These are phyloP conservation scores for Drosophila fulvimacula DNA, from an alignment of 2,888 invertebrate species.

Conservation along the genomic window DNA sequence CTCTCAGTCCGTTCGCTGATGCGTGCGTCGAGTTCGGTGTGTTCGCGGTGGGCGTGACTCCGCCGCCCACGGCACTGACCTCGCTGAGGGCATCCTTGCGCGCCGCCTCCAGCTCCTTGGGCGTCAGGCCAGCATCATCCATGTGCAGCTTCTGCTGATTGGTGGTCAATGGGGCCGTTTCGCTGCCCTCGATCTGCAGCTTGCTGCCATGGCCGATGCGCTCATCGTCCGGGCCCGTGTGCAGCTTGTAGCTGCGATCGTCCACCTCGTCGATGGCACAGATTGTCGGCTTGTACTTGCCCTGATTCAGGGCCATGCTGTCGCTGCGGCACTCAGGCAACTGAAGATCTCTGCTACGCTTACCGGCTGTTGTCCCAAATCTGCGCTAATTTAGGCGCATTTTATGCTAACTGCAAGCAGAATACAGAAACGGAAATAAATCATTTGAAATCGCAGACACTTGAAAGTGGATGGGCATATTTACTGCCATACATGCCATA, in stretches of 20 bases:
- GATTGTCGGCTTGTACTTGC: slow-evolving; percentile 81
- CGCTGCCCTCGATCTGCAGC: slow-evolving; percentile 83
- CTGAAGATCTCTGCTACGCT: neutral
- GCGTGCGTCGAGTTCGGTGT: slow-evolving; percentile 71
- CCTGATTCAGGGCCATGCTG: slow-evolving; percentile 77
- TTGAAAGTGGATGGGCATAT: slow-evolving; percentile 25
- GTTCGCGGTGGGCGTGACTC: slow-evolving; percentile 59
- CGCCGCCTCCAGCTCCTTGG: slow-evolving; percentile 77
- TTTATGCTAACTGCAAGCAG: slow-evolving; percentile 31
- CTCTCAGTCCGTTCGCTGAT: slow-evolving; percentile 80
- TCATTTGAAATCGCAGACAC: slow-evolving; percentile 33
- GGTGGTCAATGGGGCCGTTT: slow-evolving; percentile 82
- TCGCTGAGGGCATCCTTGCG: slow-evolving; percentile 54
- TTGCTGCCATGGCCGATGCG: slow-evolving; percentile 45
- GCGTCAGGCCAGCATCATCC: slow-evolving; percentile 72
- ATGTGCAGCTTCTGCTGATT: slow-evolving; percentile 82
- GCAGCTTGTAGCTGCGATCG: slow-evolving; percentile 77
- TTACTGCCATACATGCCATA: slow-evolving; percentile 1
- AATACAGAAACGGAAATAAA: slow-evolving; percentile 20
- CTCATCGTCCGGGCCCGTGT: slow-evolving; percentile 64
- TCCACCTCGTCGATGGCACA: slow-evolving; percentile 82
- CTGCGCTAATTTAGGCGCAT: slow-evolving; percentile 32
- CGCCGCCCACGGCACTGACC: slow-evolving; percentile 50
- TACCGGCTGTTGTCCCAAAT: neutral
- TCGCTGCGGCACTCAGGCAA: slow-evolving; percentile 13